A percentile compares a stretch with the other conserved stretches of the same genome.
Evolutionary conservation across 2,888 invertebrate species (phyloP).

Genomic region (Cheilosia soror): DNA sequence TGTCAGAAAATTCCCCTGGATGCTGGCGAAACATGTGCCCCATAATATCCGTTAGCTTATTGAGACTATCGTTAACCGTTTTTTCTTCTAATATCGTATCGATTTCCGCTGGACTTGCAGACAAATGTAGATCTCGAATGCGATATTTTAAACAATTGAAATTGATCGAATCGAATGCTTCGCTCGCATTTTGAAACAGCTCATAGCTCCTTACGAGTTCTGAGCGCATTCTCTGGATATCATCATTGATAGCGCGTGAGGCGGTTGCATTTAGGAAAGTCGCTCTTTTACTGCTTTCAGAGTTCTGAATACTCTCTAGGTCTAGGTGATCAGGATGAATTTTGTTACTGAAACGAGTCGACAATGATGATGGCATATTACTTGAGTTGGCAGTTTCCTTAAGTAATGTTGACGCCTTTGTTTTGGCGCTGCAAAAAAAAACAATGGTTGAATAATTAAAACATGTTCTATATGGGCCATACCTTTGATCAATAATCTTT

Average conservation of each 20-base stretch:
- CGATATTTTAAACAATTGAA: conserved; percentile 79
- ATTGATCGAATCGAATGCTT: conserved; percentile 80
- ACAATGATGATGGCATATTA: background rate
- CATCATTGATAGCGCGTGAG: conserved; percentile 77
- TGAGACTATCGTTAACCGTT: conserved; percentile 77
- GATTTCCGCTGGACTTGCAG: conserved; percentile 70
- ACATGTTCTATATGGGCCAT: background rate
- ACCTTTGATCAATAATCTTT: conserved; percentile 45
- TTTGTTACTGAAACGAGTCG: background rate
- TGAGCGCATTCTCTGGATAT: conserved; percentile 79
- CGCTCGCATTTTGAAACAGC: conserved; percentile 80
- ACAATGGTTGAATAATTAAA: background rate
- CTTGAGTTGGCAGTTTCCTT: background rate
- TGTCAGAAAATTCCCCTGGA: conserved; percentile 82
- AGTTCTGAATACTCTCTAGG: background rate
- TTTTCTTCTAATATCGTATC: conserved; percentile 76
- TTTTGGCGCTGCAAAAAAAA: background rate
- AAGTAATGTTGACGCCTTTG: background rate
- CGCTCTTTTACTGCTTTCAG: conserved; percentile 27
- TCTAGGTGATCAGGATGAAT: background rate
- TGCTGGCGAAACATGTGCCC: conserved; percentile 79
- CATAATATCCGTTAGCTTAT: conserved; percentile 79
- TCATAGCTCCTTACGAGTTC: conserved; percentile 80
- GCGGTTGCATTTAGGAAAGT: conserved; percentile 75
- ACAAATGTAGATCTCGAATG: conserved; percentile 80